phyloP scores from a whole-genome alignment of 2,888 invertebrate genomes.

The Drosophila fungiperda region DNA sequence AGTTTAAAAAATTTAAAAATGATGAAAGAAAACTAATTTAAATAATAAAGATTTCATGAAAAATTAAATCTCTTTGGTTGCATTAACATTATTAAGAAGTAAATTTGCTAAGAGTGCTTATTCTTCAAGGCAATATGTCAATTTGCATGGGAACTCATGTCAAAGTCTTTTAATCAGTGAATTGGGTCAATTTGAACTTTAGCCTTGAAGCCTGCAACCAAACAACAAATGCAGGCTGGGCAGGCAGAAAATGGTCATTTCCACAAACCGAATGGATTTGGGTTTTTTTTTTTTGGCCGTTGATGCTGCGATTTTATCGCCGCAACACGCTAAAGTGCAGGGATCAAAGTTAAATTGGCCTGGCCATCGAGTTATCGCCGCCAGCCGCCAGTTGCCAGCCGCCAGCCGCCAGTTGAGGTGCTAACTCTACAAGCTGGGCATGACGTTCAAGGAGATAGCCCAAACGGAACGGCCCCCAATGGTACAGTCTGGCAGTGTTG shows the following conservation, averaged over 20 bases:
- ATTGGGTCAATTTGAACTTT: slow-evolving; percentile 81
- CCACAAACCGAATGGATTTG: slow-evolving; percentile 21
- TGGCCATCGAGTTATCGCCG: slow-evolving; percentile 67
- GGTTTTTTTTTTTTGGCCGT: slow-evolving; percentile 17
- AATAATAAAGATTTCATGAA: not conserved
- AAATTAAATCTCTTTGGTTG: not conserved
- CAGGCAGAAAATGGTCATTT: slow-evolving; percentile 27
- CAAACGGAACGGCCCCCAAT: slow-evolving; percentile 1
- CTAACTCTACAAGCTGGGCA: slow-evolving; percentile 78
- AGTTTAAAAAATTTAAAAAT: not conserved
- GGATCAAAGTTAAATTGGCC: slow-evolving; percentile 77
- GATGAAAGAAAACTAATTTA: not conserved
- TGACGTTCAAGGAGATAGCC: slow-evolving; percentile 71
- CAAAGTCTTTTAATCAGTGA: slow-evolving; percentile 57
- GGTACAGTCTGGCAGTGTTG: not conserved
- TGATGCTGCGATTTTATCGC: slow-evolving; percentile 69
- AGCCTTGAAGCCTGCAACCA: slow-evolving; percentile 62
- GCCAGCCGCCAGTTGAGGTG: slow-evolving; percentile 61
- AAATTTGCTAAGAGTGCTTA: not conserved
- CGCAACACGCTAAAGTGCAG: slow-evolving; percentile 77
- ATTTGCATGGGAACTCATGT: slow-evolving; percentile 72
- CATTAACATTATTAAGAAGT: not conserved
- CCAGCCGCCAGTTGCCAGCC: slow-evolving; percentile 34
- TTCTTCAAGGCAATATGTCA: slow-evolving; percentile 50
- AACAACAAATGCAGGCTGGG: slow-evolving; percentile 22